phyloP scores from a whole-genome alignment of 1,140 invertebrate species.

The Drosophila jambulina region DNA sequence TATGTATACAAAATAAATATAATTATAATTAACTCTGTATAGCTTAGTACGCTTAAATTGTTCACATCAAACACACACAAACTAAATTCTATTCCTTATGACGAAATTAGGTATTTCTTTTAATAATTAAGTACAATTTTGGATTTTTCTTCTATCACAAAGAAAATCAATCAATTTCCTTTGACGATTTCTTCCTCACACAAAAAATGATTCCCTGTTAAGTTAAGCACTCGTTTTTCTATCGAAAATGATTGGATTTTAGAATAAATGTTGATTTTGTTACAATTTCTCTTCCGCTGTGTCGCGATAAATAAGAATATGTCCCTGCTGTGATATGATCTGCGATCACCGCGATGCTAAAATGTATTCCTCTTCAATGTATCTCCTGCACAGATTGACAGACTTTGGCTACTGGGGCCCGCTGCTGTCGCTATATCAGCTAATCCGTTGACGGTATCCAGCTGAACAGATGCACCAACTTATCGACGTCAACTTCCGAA shows the following conservation, averaged over 20 bases:
- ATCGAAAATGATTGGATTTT: slow-evolving; percentile 28
- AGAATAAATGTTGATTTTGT: slow-evolving; percentile 27
- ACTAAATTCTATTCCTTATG: slow-evolving; percentile 34
- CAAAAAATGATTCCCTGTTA: slow-evolving; percentile 41
- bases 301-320: slow-evolving; percentile 28
- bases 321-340: slow-evolving; percentile 40
- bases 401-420: slow-evolving; percentile 10
- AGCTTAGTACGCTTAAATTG: slow-evolving; percentile 22
- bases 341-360: slow-evolving; percentile 36
- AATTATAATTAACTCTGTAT: slow-evolving; percentile 35
- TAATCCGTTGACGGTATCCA: slow-evolving; percentile 30
- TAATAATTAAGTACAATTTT: slow-evolving; percentile 71
- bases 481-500: slow-evolving; percentile 52
- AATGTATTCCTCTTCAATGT: slow-evolving; percentile 16
- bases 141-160: slow-evolving; percentile 56
- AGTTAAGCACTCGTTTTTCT: slow-evolving; percentile 35
- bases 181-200: slow-evolving; percentile 16
- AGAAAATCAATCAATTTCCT: slow-evolving; percentile 47
- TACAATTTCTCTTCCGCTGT: slow-evolving; percentile 22
- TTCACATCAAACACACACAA: slow-evolving; percentile 34
- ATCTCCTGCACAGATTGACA: slow-evolving; percentile 30
- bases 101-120: slow-evolving; percentile 37
- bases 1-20: slow-evolving; percentile 42
- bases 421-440: slow-evolving; percentile 27
- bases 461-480: slow-evolving; percentile 47